Conservation (phyloP, 2,797 vertebrate genomes). For the Esox lucius region DNA sequence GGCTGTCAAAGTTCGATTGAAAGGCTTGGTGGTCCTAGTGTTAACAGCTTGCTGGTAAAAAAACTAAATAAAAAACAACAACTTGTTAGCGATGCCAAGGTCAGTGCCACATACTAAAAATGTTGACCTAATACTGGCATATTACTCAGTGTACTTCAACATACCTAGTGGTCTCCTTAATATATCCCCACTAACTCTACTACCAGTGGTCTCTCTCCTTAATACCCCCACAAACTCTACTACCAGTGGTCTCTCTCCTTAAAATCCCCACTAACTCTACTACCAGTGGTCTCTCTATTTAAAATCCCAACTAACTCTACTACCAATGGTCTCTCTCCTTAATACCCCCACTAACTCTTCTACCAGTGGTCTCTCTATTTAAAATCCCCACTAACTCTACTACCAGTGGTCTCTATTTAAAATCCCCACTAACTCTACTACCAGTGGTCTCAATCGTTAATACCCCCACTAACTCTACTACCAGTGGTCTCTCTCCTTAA, state of each 20-base stretch:
- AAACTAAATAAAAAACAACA: too few relatives aligned
- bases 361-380: not conserved
- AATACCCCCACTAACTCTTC: constrained; percentile 4
- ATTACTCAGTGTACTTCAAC: too few relatives aligned
- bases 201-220: too few relatives aligned
- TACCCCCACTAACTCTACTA: constrained; percentile 13
- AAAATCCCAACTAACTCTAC: not conserved
- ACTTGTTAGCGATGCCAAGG: not conserved
- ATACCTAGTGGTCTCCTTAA: too few relatives aligned
- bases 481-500: not conserved
- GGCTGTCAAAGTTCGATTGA: too few relatives aligned
- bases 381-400: not conserved
- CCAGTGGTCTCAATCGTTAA: not conserved
- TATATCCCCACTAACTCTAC: too few relatives aligned
- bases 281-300: not conserved
- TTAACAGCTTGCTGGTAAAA: too few relatives aligned
- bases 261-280: not conserved
- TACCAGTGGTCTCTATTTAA: constrained; percentile 1
- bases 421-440: too few relatives aligned
- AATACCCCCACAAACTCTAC: not conserved
- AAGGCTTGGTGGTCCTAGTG: too few relatives aligned
- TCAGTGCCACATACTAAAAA: not conserved
- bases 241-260: not conserved
- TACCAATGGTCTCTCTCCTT: constrained; percentile 2
- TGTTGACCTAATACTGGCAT: not conserved